phyloP scores from a whole-genome alignment of 1,140 invertebrate species.

The Danaus plexippus region DNA sequence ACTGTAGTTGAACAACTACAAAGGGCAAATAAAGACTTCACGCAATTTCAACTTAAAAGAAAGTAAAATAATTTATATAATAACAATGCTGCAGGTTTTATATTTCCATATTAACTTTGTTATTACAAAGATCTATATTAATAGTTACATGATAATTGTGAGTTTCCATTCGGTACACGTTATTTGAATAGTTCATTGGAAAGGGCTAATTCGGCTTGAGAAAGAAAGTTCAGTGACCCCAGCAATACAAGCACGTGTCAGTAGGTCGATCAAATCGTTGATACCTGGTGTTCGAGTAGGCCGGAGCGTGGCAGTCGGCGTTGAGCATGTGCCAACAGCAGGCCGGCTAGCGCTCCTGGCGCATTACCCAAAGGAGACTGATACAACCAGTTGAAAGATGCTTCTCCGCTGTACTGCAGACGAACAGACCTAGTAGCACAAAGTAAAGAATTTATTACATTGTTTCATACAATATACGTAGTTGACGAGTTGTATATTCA shows the following conservation, averaged over 20 bases:
- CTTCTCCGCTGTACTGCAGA: slow-evolving; percentile 32
- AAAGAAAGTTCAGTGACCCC: too few species aligned
- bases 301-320: slow-evolving; percentile 24
- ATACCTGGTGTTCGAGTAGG: background rate
- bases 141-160: background rate
- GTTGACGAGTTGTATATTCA: too few species aligned
- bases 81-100: too few species aligned
- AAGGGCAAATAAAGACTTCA: background rate
- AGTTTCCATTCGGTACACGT: too few species aligned
- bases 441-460: background rate
- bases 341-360: slow-evolving; percentile 45
- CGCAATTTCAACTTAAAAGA: too few species aligned
- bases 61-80: too few species aligned
- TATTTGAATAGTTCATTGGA: too few species aligned
- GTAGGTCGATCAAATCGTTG: slow-evolving; percentile 1
- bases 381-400: slow-evolving; percentile 55
- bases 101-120: too few species aligned
- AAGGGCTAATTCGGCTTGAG: too few species aligned
- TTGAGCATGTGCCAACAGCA: slow-evolving; percentile 49
- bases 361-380: slow-evolving; percentile 55
- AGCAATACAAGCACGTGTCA: background rate
- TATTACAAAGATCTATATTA: background rate
- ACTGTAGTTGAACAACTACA: background rate
- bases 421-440: slow-evolving; percentile 34
- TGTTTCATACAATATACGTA: too few species aligned